These are phyloP conservation scores for Uloborus plumipes DNA, from an alignment of 2,888 invertebrate species.

Conservation along the genomic window DNA sequence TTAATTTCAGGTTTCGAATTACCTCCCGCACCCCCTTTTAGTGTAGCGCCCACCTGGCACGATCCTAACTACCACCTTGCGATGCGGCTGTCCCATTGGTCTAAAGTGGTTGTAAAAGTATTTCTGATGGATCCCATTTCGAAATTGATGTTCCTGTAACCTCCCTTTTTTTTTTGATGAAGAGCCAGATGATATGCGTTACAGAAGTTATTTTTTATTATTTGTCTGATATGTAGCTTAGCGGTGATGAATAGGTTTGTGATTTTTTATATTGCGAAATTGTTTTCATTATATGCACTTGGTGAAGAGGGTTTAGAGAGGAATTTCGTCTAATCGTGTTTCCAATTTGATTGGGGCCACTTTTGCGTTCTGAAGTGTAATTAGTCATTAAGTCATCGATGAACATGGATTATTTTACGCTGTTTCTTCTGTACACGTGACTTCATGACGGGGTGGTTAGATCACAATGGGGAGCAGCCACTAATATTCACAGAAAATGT, in stretches of 20 bases:
- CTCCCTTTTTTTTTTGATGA: slow-evolving; percentile 57
- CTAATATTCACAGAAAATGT: too few species aligned
- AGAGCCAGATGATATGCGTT: slow-evolving; percentile 35
- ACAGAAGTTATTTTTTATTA: slow-evolving; percentile 30
- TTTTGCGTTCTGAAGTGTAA: slow-evolving; percentile 57
- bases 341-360: slow-evolving; percentile 48
- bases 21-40: slow-evolving; percentile 24
- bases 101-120: slow-evolving; percentile 26
- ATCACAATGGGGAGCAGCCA: not conserved
- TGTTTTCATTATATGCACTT: slow-evolving; percentile 27
- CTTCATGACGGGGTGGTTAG: slow-evolving; percentile 19
- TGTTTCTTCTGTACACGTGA: slow-evolving; percentile 48
- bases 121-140: slow-evolving; percentile 45
- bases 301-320: slow-evolving; percentile 17
- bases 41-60: slow-evolving; percentile 52
- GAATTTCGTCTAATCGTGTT: slow-evolving; percentile 56
- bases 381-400: slow-evolving; percentile 61
- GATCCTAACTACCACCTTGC: slow-evolving; percentile 45
- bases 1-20: slow-evolving; percentile 62
- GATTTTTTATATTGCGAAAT: slow-evolving; percentile 9
- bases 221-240: too few species aligned
- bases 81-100: slow-evolving; percentile 36
- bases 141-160: slow-evolving; percentile 56
- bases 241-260: slow-evolving; percentile 14
- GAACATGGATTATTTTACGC: slow-evolving; percentile 42